phyloP scores from a whole-genome alignment of 2,888 invertebrate species.

The Linnaemya vulpina region DNA sequence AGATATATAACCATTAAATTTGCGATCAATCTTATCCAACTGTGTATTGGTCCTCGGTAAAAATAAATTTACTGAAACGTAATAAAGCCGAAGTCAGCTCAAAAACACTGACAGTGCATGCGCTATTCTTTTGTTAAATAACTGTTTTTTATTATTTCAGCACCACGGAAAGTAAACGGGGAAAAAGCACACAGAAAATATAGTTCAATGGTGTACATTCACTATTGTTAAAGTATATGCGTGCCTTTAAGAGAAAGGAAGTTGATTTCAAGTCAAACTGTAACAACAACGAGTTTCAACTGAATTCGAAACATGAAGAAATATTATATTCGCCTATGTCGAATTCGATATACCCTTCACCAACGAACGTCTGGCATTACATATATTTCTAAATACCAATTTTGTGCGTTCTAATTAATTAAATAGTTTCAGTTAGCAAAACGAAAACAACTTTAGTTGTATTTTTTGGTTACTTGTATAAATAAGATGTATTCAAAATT shows the following conservation, averaged over 20 bases:
- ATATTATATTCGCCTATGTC: neutral
- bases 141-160: constrained; percentile 5
- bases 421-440: too few species aligned
- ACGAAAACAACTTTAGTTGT: too few species aligned
- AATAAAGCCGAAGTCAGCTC: neutral
- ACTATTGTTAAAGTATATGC: neutral
- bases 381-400: too few species aligned
- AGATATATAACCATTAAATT: neutral
- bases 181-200: neutral
- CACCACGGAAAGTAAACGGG: neutral
- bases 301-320: neutral
- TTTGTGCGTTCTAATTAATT: too few species aligned
- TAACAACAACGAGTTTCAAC: neutral
- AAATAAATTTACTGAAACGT: constrained; percentile 21
- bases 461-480: too few species aligned
- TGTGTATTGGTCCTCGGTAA: neutral
- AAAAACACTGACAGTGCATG: constrained; percentile 18
- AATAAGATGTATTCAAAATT: too few species aligned
- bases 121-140: constrained; percentile 21
- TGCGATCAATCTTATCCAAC: neutral
- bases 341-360: neutral
- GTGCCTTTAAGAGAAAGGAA: constrained; percentile 24
- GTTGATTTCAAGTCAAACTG: constrained; percentile 9
- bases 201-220: neutral
- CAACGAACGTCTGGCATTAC: too few species aligned